Evolutionary conservation across 2,113 vertebrate species (phyloP), one percentile per base, ranked within the genome.

Genomic region (Trochalopteron elliotii): DNA sequence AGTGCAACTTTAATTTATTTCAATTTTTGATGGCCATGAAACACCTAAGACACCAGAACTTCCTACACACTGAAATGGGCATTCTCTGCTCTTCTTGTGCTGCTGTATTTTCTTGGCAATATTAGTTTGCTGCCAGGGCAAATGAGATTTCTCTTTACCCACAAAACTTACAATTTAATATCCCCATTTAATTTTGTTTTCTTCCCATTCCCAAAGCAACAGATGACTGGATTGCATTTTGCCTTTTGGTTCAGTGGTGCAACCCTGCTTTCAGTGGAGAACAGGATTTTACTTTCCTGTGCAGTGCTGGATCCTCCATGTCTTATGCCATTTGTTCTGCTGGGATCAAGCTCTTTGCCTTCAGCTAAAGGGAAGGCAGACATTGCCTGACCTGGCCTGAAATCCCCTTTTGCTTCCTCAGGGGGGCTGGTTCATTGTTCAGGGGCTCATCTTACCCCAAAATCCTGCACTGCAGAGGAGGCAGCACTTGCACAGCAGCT

Each of bases 1-100:
- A 97, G 83, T 12, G 24, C 80, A 96, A 81, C 89, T 88, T 88
- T 23, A 94, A 95, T 96, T 90, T 83, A 83, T 90, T 92, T 96
- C 52, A 14, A 13, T 56, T 94, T 85, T 77, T 75, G 83, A 85
- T 87, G 20, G 15, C 64, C 50, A 56, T 7, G 27, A 77, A 71
- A 77, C 69, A 96, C 90, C 88, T 89, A 86, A 65, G 74, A 93
- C 33, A 33, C 33, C 18, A 82, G n/a, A 69, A 47, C n/a, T 65
- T 86, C 52, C 68, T 76, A 83, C 63, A 30, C 35, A 68, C 17
- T 50, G 63, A 45, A 91, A 59, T 5, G 83, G 55, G 50, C 52
- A 76, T 49, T 57, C 44, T 47, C 59, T 60, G 61, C 14, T 81
- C 56, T 88, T 49, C 28, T 49, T 60, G 40, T 49, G 37, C 28